A percentile compares a stretch with the other conserved stretches of the same genome.
phyloP scores from a whole-genome alignment of 2,797 vertebrate genomes.

The Sebastes minor region DNA sequence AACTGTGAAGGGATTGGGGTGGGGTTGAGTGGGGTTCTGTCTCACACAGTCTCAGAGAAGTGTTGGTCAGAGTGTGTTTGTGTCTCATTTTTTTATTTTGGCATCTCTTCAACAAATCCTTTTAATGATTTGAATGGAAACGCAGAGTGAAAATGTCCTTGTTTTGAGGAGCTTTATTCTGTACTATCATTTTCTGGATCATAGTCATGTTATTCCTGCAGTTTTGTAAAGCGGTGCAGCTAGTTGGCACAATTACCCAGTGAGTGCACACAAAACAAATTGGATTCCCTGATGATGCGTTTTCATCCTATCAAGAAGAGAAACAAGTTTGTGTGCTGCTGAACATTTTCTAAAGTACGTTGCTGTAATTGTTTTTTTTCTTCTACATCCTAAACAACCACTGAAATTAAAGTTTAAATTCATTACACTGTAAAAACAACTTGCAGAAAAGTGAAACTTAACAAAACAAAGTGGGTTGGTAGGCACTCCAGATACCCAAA shows the following conservation, averaged over 20 bases:
- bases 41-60: not conserved
- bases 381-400: not conserved
- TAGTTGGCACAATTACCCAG: conserved; percentile 5
- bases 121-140: conserved; percentile 1
- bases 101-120: not conserved
- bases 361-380: not conserved
- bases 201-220: not conserved
- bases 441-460: not conserved
- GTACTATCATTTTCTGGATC: conserved; percentile 6
- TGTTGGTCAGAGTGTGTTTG: not conserved
- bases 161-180: not conserved
- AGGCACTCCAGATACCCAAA: not conserved
- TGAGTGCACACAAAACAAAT: not conserved
- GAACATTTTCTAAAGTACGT: not conserved
- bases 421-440: not conserved
- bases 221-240: not conserved
- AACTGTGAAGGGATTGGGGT: no score
- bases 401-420: not conserved
- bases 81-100: not conserved
- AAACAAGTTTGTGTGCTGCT: not conserved
- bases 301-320: conserved; percentile 13
- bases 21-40: not conserved
- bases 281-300: conserved; percentile 8
- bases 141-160: not conserved
- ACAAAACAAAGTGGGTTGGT: not conserved